These are phyloP conservation scores for Itoplectis maculator DNA, from an alignment of 2,888 invertebrate species.

Conservation along the genomic window DNA sequence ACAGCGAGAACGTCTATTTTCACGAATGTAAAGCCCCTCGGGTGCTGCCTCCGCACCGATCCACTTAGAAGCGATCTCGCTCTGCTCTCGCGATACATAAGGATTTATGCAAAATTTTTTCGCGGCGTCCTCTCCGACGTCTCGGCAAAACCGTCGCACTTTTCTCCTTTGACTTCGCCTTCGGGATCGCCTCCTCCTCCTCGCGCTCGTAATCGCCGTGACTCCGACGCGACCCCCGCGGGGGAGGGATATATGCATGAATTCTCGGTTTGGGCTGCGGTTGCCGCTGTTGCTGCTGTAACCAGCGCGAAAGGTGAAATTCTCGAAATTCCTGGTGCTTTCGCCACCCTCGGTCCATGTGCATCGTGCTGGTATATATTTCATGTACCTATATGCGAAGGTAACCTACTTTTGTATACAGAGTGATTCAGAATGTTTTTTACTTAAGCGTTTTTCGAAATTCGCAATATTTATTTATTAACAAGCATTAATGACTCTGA, in stretches of 20 bases:
- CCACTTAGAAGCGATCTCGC: conserved; percentile 57
- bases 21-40: conserved; percentile 50
- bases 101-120: conserved; percentile 71
- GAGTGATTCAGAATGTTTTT: too few relatives aligned
- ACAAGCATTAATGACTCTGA: too few relatives aligned
- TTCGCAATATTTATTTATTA: too few relatives aligned
- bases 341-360: conserved; percentile 6
- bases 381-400: background rate
- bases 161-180: background rate
- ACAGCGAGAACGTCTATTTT: conserved; percentile 60
- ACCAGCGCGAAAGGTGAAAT: conserved; percentile 44
- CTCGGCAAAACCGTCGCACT: conserved; percentile 25
- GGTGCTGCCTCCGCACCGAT: conserved; percentile 26
- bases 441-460: too few relatives aligned
- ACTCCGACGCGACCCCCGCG: conserved; percentile 19
- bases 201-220: conserved; percentile 47
- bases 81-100: conserved; percentile 68
- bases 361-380: background rate
- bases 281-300: background rate
- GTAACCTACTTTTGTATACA: too few relatives aligned
- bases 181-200: too few relatives aligned
- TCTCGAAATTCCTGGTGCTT: conserved; percentile 46
- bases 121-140: conserved; percentile 35
- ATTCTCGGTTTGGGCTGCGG: too few relatives aligned
- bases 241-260: conserved; percentile 56